Evolutionary conservation across 2,113 vertebrate genomes (phyloP).

Genomic region (Crypturellus undulatus): DNA sequence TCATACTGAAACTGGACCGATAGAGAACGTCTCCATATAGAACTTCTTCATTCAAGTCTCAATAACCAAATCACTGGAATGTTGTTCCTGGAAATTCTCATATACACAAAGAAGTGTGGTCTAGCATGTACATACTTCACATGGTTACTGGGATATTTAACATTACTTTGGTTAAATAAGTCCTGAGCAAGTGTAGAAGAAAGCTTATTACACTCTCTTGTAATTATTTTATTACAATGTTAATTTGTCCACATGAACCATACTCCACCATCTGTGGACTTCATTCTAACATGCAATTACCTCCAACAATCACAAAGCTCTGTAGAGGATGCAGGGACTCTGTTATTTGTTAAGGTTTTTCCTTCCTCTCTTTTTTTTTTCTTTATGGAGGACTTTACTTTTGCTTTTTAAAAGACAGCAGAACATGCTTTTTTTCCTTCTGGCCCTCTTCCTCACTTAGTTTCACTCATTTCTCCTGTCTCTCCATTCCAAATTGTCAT

Average conservation of each 20-base stretch:
- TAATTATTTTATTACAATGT: neutral
- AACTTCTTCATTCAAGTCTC: neutral
- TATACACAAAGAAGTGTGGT: neutral
- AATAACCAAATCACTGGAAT: neutral
- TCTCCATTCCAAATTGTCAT: accelerated
- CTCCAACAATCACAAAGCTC: neutral
- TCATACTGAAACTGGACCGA: neutral
- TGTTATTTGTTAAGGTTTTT: neutral
- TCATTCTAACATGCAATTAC: neutral
- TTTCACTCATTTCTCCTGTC: neutral
- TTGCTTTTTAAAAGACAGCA: neutral
- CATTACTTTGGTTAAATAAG: neutral
- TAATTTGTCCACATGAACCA: neutral
- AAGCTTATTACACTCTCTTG: neutral
- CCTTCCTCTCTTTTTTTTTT: neutral
- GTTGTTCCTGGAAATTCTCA: neutral
- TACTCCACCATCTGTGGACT: neutral
- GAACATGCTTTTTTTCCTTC: neutral
- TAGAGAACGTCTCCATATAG: neutral
- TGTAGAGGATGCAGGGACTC: neutral
- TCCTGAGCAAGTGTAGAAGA: neutral
- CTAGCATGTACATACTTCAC: neutral
- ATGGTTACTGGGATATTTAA: neutral
- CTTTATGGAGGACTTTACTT: neutral
- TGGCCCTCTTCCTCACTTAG: neutral